Evolutionary conservation across 2,888 invertebrate species (phyloP).

Genomic region (Eupsilia transversa): DNA sequence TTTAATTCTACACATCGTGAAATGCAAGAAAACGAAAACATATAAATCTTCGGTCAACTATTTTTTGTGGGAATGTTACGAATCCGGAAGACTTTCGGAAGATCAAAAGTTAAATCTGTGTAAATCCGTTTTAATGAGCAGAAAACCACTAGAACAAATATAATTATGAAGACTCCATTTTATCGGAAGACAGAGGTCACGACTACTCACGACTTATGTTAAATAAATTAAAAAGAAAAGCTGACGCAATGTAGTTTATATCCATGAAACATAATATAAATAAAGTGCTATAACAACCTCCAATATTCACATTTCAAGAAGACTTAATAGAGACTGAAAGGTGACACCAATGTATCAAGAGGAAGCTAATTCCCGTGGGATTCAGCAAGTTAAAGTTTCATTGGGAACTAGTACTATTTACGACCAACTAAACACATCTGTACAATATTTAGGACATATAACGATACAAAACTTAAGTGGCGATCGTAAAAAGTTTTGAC

Average conservation of each 20-base stretch:
- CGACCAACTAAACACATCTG: slow-evolving; percentile 37
- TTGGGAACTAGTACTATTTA: slow-evolving; percentile 10
- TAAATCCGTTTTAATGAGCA: slow-evolving; percentile 4
- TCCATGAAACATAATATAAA: background rate
- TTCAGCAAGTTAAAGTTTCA: slow-evolving; percentile 14
- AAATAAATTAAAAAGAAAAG: background rate
- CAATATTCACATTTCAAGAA: slow-evolving; percentile 9
- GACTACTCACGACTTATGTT: background rate
- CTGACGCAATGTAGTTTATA: background rate
- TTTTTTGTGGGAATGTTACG: slow-evolving; percentile 25
- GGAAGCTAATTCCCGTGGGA: slow-evolving; percentile 48
- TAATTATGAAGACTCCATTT: background rate
- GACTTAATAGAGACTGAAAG: slow-evolving; percentile 21
- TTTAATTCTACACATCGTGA: slow-evolving; percentile 17
- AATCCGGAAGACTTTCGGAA: slow-evolving; percentile 28
- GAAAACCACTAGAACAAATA: background rate
- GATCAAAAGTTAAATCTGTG: background rate
- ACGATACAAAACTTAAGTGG: slow-evolving; percentile 52
- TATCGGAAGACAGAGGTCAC: background rate
- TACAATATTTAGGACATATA: slow-evolving; percentile 39
- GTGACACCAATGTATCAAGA: slow-evolving; percentile 25
- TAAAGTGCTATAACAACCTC: background rate
- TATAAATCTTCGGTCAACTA: slow-evolving; percentile 20
- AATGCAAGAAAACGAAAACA: background rate
- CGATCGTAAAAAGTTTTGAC: slow-evolving; percentile 49